Base-by-base conservation (phyloP, 2,888 invertebrate genomes). In the Acronicta alni region DNA sequence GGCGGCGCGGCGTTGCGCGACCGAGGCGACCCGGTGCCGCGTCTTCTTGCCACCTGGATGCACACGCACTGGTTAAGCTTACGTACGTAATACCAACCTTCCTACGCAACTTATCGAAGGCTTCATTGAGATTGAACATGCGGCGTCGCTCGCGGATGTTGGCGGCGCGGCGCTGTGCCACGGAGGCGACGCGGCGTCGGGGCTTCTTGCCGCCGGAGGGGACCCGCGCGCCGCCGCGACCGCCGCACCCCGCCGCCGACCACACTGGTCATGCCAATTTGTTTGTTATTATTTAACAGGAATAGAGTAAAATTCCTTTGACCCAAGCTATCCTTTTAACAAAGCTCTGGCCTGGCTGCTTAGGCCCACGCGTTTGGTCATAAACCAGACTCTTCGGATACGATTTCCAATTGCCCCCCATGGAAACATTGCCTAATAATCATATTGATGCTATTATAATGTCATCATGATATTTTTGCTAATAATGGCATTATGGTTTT, bases 41-140 rank as follows among this genome's bases (percentile, higher is more conserved):
- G 98, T 96, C 86, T 98, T 98, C 87, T 98, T 98, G 46, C 95
- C 91, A 43, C 95, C 90, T 9, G 92, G 46, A 57, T 55, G 71
- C 66, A 67, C 65, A 65, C 70, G 66, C 57, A 67, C 37, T 45
- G 62, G 51, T 54, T 57, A 48, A 57, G 57, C 59, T 57, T 53
- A 68, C 53, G 44, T 52, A 52, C 18, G 38, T 15, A 58, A 32
- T 56, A 58, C 57, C 65, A 67, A 97, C 97, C 95, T 98, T 98
- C 81, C 98, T 95, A 23, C 99, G 95, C 39, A 99, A 92, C 84
- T 97, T 97, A 86, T 99, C 99, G 82, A 99, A 99, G 0, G 99
- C 99, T 68, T 98, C 98, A 87, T 99, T 99, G 67, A 99, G 94
- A 90, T 98, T 99, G 88, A 98, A 98, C 98, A 99, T 99, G 67